Conservation (phyloP, 2,113 vertebrate genomes). For the Aspiorhynchus laticeps region DNA sequence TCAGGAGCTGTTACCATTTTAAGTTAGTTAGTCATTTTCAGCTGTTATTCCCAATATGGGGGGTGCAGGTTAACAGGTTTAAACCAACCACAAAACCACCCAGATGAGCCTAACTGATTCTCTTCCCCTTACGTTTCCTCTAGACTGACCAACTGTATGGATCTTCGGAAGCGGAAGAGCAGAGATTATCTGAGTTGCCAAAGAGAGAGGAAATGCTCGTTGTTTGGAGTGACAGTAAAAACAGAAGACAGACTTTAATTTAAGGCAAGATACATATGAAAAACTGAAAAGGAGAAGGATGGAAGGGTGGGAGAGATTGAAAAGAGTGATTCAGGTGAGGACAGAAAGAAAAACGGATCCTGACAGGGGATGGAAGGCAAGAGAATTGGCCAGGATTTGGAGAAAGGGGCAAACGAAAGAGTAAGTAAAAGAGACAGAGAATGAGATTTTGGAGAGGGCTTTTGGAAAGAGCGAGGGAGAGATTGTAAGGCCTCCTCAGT, state of each 20-base stretch:
- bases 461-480: conserved; percentile 30
- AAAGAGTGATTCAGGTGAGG: conserved; percentile 9
- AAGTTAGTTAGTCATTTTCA: too few relatives aligned
- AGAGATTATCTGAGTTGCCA: background rate
- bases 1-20: too few relatives aligned
- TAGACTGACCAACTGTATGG: background rate
- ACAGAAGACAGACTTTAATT: background rate
- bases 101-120: conserved; percentile 1
- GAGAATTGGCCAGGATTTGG: conserved; percentile 35
- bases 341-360: conserved; percentile 21
- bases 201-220: too few relatives aligned
- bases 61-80: too few relatives aligned
- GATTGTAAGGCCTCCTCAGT: conserved; percentile 48
- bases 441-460: conserved; percentile 30
- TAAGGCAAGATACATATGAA: background rate
- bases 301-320: background rate
- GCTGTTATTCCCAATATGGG: too few relatives aligned
- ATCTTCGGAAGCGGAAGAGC: background rate
- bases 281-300: background rate
- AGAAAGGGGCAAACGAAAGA: conserved; percentile 17
- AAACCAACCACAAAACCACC: conserved; percentile 26
- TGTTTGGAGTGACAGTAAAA: too few relatives aligned
- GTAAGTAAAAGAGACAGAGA: conserved; percentile 25
- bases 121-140: background rate
- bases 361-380: conserved; percentile 39